Percentiles rank a stretch among this genome's conserved stretches.
Evolutionary conservation across 2,797 vertebrate species (phyloP).

Genomic region (Etheostoma nigrum): DNA sequence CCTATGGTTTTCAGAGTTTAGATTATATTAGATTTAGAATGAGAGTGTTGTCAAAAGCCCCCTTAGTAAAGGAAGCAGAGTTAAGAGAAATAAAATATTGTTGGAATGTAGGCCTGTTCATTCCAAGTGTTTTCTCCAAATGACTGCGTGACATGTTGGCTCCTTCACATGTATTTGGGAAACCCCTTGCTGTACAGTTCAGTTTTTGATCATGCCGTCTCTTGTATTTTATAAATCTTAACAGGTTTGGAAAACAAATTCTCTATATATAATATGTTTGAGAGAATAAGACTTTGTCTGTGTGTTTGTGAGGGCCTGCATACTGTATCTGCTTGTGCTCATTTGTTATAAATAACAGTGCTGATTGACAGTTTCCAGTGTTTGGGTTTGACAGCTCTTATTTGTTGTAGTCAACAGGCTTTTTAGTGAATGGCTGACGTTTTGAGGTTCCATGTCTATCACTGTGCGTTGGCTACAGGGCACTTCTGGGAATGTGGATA

Average conservation of each 20-base stretch:
- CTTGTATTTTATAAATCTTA: conserved; percentile 27
- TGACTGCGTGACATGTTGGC: conserved; percentile 47
- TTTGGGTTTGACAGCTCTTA: conserved; percentile 76
- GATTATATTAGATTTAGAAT: conserved; percentile 23
- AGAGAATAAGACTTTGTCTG: conserved; percentile 5
- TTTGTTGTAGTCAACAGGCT: conserved; percentile 73
- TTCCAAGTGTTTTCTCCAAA: conserved; percentile 43
- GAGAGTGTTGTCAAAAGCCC: conserved; percentile 45
- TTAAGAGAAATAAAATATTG: conserved; percentile 44
- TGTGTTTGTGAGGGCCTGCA: conserved; percentile 24
- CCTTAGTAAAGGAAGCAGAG: conserved; percentile 18
- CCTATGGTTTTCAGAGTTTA: conserved; percentile 48
- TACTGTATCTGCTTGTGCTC: conserved; percentile 50
- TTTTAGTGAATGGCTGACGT: conserved; percentile 73
- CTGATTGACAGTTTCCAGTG: conserved; percentile 78
- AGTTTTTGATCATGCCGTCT: conserved; percentile 37
- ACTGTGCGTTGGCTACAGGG: conserved; percentile 61
- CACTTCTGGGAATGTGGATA: conserved; percentile 49
- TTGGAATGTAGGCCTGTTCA: conserved; percentile 45
- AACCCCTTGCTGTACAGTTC: conserved; percentile 25
- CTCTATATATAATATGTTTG: conserved; percentile 8
- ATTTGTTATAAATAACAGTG: conserved; percentile 71
- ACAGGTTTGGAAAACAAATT: conserved; percentile 26
- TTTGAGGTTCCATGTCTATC: conserved; percentile 72
- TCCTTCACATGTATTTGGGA: conserved; percentile 23